Conservation (phyloP, 2,888 invertebrate genomes). For the Andrena hattorfiana region DNA sequence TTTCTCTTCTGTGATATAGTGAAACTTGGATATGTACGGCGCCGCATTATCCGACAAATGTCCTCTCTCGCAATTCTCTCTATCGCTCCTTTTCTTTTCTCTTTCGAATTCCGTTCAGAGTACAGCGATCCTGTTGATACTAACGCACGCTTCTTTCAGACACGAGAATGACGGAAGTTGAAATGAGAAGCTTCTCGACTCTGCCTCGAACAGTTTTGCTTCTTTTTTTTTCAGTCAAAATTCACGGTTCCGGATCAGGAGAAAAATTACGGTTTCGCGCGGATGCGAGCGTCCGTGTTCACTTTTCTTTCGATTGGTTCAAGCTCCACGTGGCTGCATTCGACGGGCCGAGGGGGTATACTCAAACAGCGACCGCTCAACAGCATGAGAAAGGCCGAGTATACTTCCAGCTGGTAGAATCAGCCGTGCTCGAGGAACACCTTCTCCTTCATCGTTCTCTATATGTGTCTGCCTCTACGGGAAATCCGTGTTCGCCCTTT, state of each 20-base stretch:
- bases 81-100: neutral
- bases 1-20: conserved; percentile 81
- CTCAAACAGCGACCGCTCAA: conserved; percentile 84
- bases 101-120: conserved; percentile 2
- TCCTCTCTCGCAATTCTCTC: neutral
- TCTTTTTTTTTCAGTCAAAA: conserved; percentile 68
- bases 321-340: conserved; percentile 82
- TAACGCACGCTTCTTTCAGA: conserved; percentile 81
- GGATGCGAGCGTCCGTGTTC: conserved; percentile 1
- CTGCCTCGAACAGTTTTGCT: conserved; percentile 31
- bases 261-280: conserved; percentile 6
- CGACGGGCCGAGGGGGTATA: conserved; percentile 83
- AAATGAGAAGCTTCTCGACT: conserved; percentile 57
- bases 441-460: conserved; percentile 45
- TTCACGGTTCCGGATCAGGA: conserved; percentile 63
- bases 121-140: conserved; percentile 40
- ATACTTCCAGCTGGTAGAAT: conserved; percentile 84
- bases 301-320: conserved; percentile 76
- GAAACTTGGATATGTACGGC: conserved; percentile 81
- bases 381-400: conserved; percentile 85
- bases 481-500: conserved; percentile 29
- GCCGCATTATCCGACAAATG: conserved; percentile 49
- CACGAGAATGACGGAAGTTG: conserved; percentile 68
- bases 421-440: conserved; percentile 76
- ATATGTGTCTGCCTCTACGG: conserved; percentile 30